Evolutionary conservation across 1,140 invertebrate species (phyloP), one percentile per base, ranked within the genome.

Genomic region (Hyphantria cunea): DNA sequence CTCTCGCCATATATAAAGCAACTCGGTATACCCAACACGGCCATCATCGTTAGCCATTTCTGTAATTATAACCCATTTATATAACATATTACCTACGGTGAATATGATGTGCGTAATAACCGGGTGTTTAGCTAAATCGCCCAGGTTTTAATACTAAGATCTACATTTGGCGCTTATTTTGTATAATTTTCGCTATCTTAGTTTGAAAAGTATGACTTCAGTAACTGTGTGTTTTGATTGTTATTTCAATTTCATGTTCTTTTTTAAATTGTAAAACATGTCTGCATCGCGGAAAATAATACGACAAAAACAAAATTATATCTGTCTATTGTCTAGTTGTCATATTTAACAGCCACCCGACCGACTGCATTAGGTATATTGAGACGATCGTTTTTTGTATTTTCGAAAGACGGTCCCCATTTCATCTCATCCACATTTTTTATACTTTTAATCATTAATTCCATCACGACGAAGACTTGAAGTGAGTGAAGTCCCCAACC

Each of bases 11-110:
- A 32, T 15, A 52, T 58, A 53, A 11, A n/a, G 34, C 47, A 5
- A 50, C 17, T 47, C 42, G 14, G 58, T 41, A 15, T 49, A 9
- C 5, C 54, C 51, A 39, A 13, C 54, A 41, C 17, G 41, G 15
- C 56, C 44, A 50, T 56, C 63, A 48, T 52, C 63, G 54, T 65
- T 65, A 58, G 54, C 63, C 48, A 59, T 59, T 65, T 59, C 63
- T 59, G 63, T 65, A 52, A 65, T 65, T 65, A 65, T 61, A 61
- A 49, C 50, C 58, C 51, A 61, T 66, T 66, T 54, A 42, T 53
- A 52, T 59, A 59, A 65, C 39, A 48, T 52, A 65, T 59, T 59
- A 53, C 51, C 44, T 11, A 41, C 61, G 33, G 56, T 59, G 56
- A 53, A 50, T 25, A 55, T 64, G 44, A 14, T 49, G 52, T 55